A percentile compares a stretch with the other conserved stretches of the same genome.
These are phyloP conservation scores for Turritopsis dohrnii DNA, from an alignment of 30 jellyfish, hydroid and myxozoan genomes.

Conservation along the genomic window DNA sequence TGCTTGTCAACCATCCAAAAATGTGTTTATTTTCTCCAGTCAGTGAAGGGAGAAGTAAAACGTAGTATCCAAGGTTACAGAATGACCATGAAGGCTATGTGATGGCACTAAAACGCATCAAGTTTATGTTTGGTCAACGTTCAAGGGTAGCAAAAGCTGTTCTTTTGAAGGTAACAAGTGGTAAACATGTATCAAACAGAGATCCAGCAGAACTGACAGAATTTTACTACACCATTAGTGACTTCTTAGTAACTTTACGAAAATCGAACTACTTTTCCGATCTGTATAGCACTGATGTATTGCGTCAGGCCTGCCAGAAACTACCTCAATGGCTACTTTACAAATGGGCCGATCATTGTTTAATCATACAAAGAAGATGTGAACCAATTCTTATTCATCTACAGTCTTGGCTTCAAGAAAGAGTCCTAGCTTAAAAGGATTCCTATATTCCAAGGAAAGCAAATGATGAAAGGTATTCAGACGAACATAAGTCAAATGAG, in stretches of 20 bases:
- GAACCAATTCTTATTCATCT: not conserved
- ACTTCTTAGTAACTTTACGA: not conserved
- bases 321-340: not conserved
- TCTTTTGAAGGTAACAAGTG: not conserved
- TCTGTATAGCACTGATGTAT: not conserved
- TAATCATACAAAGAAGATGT: not conserved
- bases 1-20: no score
- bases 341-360: not conserved
- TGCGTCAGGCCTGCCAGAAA: not conserved
- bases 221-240: not conserved
- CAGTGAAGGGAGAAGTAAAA: not conserved
- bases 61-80: not conserved
- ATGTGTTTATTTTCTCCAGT: not conserved
- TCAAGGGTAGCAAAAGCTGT: not conserved
- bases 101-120: not conserved
- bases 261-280: not conserved
- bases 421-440: not conserved
- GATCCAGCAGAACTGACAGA: not conserved
- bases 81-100: constrained; percentile 4
- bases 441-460: not conserved
- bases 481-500: not conserved
- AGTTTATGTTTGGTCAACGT: not conserved
- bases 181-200: not conserved
- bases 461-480: not conserved
- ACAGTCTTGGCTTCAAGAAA: not conserved